These are phyloP conservation scores for Conistra vaccinii DNA, from an alignment of 2,888 invertebrate species.

Conservation along the genomic window DNA sequence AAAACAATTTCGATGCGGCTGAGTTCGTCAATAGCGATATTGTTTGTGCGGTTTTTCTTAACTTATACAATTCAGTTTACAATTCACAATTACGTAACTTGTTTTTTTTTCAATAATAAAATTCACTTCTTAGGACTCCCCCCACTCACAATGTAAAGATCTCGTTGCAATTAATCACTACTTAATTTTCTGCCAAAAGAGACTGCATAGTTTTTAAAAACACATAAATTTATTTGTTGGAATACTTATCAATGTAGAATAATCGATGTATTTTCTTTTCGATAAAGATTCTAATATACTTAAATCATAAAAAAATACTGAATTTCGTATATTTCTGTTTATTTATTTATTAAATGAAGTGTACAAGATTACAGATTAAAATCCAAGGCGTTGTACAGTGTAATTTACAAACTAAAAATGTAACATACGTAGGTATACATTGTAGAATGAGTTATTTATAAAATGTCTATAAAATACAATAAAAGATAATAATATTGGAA, in stretches of 20 bases:
- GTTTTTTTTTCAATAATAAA: not conserved
- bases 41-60: not conserved
- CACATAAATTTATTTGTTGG: not conserved
- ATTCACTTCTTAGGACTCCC: no score
- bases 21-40: not conserved
- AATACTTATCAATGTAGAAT: not conserved
- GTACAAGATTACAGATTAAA: no score
- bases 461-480: no score
- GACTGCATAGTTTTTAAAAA: not conserved
- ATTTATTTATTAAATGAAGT: no score
- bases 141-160: not conserved
- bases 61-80: no score
- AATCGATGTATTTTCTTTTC: slow-evolving; percentile 3
- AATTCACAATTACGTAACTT: no score
- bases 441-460: no score
- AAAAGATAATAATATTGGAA: no score
- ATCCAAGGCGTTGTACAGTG: no score
- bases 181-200: not conserved
- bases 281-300: slow-evolving; percentile 12
- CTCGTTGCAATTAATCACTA: not conserved
- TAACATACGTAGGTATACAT: no score
- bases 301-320: slow-evolving; percentile 4
- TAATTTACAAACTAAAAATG: no score
- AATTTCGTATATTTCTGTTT: not conserved
- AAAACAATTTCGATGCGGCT: not conserved